Evolutionary conservation across 2,113 vertebrate species (phyloP).

Genomic region (Oryzias curvinotus): DNA sequence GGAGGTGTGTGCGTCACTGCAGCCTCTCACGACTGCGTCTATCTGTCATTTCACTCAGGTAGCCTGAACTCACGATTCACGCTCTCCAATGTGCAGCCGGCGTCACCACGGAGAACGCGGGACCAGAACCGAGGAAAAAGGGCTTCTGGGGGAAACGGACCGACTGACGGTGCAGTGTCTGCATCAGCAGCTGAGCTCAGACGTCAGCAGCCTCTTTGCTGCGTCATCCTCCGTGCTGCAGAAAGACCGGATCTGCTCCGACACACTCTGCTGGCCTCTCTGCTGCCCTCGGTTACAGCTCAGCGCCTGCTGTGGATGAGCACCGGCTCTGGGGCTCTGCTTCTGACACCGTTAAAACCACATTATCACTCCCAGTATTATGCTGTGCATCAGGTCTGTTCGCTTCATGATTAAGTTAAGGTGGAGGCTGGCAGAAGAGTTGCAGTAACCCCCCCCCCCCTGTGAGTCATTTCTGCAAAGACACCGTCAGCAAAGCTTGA

Average conservation of each 20-base stretch:
- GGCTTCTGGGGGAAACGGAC: constrained; percentile 6
- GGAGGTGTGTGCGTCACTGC: constrained; percentile 47
- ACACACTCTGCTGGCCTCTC: too few species aligned
- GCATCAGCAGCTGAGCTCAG: constrained; percentile 45
- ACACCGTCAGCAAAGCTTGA: too few species aligned
- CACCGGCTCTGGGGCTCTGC: too few species aligned
- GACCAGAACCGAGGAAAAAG: constrained; percentile 13
- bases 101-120: constrained; percentile 12
- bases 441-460: too few species aligned
- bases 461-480: too few species aligned
- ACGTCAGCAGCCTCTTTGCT: constrained; percentile 36
- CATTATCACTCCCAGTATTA: too few species aligned
- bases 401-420: too few species aligned
- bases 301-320: too few species aligned
- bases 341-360: too few species aligned
- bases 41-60: constrained; percentile 5
- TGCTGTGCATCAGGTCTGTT: too few species aligned
- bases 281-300: too few species aligned
- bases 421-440: too few species aligned
- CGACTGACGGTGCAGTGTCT: constrained; percentile 9
- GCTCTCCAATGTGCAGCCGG: constrained; percentile 3
- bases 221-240: constrained; percentile 16
- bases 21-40: constrained; percentile 6
- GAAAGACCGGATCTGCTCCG: background rate
- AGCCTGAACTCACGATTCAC: constrained; percentile 41